Base-by-base conservation (phyloP, 2,888 invertebrate genomes). In the Eubasilissa splendida region DNA sequence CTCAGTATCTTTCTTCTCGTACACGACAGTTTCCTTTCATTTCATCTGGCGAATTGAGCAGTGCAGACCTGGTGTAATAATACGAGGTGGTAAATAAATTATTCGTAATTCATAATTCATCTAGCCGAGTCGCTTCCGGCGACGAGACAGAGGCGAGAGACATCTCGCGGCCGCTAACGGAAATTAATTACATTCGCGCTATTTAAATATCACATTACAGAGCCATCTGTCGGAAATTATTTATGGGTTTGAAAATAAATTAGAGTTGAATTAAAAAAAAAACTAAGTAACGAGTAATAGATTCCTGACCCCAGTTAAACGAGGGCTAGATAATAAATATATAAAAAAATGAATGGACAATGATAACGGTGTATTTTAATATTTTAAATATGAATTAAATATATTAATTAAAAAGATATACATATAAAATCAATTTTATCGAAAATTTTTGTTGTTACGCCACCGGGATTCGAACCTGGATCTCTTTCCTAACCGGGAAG, bases 101-200 rank as follows among this genome's bases (percentile, higher is more conserved):
- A 83, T 60, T 77, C 83, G 80, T 82, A 80, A 83, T 80, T 83
- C 83, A 83, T 82, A 83, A 80, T 81, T 77, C 75, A 71, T 65
- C 77, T 56, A 63, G 33, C 75, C 52, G 75, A 54, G 68, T 42
- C 77, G 70, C 75, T 78, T 73, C 78, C 81, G 75, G 56, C 71
- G 73, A 42, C 22, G 53, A 54, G 76, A 65, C 52, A 65, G 65
- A 54, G 70, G 71, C 76, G 76, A 80, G 80, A 80, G 76, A 80
- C 77, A 77, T 80, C 76, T 59, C 65, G 74, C 79, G 79, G 76
- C 63, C 65, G 76, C 71, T 56, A 71, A 42, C 65, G 56, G 74
- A 66, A 80, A 77, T 80, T 77, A 80, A 80, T 80, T 77, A 80
- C 68, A 70, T 60, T 77, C 56, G 33, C 54, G 71, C 56, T 73